Base-by-base conservation (phyloP, 2,888 invertebrate species). In the Linnaemya tessellans region DNA sequence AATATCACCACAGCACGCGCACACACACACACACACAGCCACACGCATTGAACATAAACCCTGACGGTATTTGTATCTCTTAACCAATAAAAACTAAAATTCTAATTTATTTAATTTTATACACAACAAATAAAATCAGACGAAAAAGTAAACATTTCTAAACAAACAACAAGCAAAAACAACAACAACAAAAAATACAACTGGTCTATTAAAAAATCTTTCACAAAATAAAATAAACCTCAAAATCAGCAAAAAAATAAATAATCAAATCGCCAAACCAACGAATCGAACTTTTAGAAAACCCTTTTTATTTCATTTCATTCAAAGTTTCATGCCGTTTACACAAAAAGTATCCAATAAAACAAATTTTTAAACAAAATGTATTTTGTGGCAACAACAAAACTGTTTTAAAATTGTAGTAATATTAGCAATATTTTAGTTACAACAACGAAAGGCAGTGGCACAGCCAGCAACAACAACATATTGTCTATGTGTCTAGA, bases 401-500 rank as follows among this genome's bases (percentile, higher is more conserved):
- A 65, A 80, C 68, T 25, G 35, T 60, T 30, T 67, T 58, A 65
- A 51, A 58, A 60, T 60, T 30, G 60, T 78, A 75, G 75, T 80
- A 70, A 75, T 77, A 71, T 75, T 79, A 79, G 79, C 79, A 84
- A 79, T 84, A 84, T 84, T 84, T 83, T 74, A 84, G 74, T 79
- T 74, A 62, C 79, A 79, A 75, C 75, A 75, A 51, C n/a, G n/a
- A n/a, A n/a, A 54, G 56, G 49, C 58, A 30, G n/a, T 4, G 41
- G 8, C 62, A 79, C 41, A 41, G 41, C 41, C 15, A 25, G 46
- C 58, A 35, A 11, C 73, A 80, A 43, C 73, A 65, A 79, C 83
- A 84, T 84, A 84, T 80, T 84, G 80, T 84, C 81, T 84, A 78
- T 81, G 84, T 84, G 81, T 81, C 81, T 84, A 84, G 84, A 81